These are phyloP conservation scores for Hippocampus guttulatus DNA, from an alignment of 2,113 vertebrate genomes.

Conservation along the genomic window DNA sequence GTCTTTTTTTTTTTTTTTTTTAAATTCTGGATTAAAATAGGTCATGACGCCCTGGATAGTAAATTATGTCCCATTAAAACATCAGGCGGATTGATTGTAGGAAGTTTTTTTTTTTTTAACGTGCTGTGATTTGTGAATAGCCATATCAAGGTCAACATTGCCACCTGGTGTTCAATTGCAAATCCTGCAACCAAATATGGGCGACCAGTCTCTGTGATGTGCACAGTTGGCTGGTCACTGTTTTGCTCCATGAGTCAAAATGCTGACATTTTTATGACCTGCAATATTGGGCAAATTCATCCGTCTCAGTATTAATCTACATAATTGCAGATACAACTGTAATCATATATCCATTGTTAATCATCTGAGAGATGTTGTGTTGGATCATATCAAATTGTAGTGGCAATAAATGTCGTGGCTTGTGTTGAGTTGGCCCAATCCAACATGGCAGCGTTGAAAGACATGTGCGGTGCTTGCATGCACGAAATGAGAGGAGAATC, in stretches of 20 bases:
- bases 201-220: too few species aligned
- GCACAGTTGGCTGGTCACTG: background rate
- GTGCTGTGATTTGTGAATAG: background rate
- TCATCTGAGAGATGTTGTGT: too few species aligned
- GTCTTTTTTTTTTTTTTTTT: background rate
- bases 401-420: too few species aligned
- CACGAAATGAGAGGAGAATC: background rate
- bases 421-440: background rate
- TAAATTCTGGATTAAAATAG: background rate
- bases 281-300: background rate
- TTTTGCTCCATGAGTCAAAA: background rate
- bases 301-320: background rate
- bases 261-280: too few species aligned
- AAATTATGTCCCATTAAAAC: background rate
- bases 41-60: background rate
- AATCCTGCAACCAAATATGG: background rate
- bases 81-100: background rate
- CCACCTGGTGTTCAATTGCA: slow-evolving; percentile 45
- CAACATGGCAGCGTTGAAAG: background rate
- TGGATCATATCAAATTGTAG: too few species aligned
- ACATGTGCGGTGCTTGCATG: background rate
- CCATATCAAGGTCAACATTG: slow-evolving; percentile 15
- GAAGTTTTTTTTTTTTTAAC: too few species aligned
- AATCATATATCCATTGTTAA: too few species aligned
- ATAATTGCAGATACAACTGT: too few species aligned